These are phyloP conservation scores for Andrena bucephala DNA, from an alignment of 2,888 invertebrate species.

Conservation along the genomic window DNA sequence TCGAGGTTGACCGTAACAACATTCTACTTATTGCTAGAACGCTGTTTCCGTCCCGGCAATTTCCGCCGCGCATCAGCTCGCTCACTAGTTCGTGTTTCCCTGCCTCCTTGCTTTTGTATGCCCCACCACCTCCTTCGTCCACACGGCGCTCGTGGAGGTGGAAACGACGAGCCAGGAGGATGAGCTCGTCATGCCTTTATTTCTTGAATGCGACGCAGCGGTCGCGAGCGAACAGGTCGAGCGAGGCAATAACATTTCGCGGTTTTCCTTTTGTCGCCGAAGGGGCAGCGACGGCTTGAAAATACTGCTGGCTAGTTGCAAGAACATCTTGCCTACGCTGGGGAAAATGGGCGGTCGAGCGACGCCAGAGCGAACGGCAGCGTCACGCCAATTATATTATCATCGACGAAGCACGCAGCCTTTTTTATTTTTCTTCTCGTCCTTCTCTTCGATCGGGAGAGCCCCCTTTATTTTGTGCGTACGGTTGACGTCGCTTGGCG, in stretches of 20 bases:
- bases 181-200: not conserved
- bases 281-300: too few relatives aligned
- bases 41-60: not conserved
- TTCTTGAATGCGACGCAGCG: not conserved
- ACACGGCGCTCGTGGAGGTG: conserved; percentile 5
- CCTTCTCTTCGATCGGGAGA: too few relatives aligned
- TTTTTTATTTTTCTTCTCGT: too few relatives aligned
- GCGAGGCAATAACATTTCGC: not conserved
- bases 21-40: not conserved
- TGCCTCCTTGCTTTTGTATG: conserved; percentile 33
- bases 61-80: not conserved
- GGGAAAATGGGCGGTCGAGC: too few relatives aligned
- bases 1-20: not conserved
- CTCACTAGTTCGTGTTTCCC: conserved; percentile 28
- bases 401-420: too few relatives aligned
- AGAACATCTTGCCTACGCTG: too few relatives aligned
- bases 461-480: too few relatives aligned
- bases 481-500: too few relatives aligned
- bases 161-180: conserved; percentile 9
- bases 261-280: too few relatives aligned
- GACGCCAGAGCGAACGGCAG: too few relatives aligned
- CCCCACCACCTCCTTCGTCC: conserved; percentile 16
- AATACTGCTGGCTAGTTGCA: too few relatives aligned
- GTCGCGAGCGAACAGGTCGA: not conserved
- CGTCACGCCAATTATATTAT: too few relatives aligned